Percentiles rank a stretch among this genome's conserved stretches.
These are phyloP conservation scores for Drosophila setosimentum DNA, from an alignment of 2,888 invertebrate genomes.

Conservation along the genomic window DNA sequence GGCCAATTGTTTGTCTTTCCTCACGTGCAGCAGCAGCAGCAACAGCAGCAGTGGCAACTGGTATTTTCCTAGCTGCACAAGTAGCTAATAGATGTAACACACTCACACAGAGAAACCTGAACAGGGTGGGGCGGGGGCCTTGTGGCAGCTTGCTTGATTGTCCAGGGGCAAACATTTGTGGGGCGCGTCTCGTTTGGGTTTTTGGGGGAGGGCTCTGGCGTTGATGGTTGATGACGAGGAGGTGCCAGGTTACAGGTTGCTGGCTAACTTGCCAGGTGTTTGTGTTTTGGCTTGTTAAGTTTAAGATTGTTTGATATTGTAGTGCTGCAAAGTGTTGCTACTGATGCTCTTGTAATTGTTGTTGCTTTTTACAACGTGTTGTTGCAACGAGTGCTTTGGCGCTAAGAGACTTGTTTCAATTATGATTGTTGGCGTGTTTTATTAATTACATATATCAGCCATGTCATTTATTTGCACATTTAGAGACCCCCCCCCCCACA, in stretches of 20 bases:
- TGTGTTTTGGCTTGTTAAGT: slow-evolving; percentile 67
- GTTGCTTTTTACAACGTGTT: slow-evolving; percentile 63
- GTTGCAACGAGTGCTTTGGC: slow-evolving; percentile 77
- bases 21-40: slow-evolving; percentile 56
- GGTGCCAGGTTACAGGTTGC: slow-evolving; percentile 13
- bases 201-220: slow-evolving; percentile 36
- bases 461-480: slow-evolving; percentile 65
- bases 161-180: slow-evolving; percentile 61
- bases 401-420: slow-evolving; percentile 83
- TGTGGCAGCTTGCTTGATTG: slow-evolving; percentile 52
- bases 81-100: slow-evolving; percentile 67
- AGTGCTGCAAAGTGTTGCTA: slow-evolving; percentile 20
- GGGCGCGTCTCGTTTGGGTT: slow-evolving; percentile 1
- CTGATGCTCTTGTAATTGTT: slow-evolving; percentile 30
- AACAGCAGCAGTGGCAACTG: slow-evolving; percentile 53
- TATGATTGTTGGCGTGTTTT: slow-evolving; percentile 82
- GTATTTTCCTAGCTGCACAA: slow-evolving; percentile 69
- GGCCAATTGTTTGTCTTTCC: slow-evolving; percentile 70
- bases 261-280: slow-evolving; percentile 23
- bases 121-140: not conserved
- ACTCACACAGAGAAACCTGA: slow-evolving; percentile 14
- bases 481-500: slow-evolving; percentile 26
- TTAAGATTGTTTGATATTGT: slow-evolving; percentile 68
- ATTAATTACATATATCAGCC: slow-evolving; percentile 75
- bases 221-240: slow-evolving; percentile 14